A percentile compares a stretch with the other conserved stretches of the same genome.
phyloP scores from a whole-genome alignment of 2,113 vertebrate genomes.

The Brachionichthys hirsutus region DNA sequence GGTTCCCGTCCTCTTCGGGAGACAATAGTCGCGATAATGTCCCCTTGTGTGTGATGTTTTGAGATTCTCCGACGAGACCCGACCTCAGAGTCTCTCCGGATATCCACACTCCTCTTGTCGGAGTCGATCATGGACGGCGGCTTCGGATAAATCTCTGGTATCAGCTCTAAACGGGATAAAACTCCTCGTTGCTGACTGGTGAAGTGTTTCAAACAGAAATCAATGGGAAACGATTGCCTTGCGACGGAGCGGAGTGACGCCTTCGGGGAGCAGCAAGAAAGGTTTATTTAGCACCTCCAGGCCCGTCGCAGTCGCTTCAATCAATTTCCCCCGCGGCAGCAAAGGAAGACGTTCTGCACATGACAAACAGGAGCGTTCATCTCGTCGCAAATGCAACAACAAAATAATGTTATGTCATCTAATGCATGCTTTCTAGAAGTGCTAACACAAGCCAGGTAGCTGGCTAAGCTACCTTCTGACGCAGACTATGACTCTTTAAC shows the following conservation, averaged over 20 bases:
- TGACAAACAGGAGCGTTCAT: constrained; percentile 20
- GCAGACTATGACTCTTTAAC: no score
- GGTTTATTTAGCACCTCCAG: constrained; percentile 44
- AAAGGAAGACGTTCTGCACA: constrained; percentile 19
- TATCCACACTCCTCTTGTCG: no score
- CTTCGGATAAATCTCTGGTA: constrained; percentile 19
- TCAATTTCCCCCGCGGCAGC: constrained; percentile 47
- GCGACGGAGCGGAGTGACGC: constrained; percentile 29
- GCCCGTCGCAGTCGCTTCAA: constrained; percentile 39
- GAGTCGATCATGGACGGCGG: neutral
- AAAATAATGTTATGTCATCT: neutral
- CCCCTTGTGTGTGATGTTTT: no score
- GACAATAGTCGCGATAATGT: no score
- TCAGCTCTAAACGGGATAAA: constrained; percentile 30
- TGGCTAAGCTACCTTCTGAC: neutral
- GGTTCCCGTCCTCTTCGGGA: no score
- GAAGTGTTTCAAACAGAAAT: constrained; percentile 40
- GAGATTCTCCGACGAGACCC: no score
- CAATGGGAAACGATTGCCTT: constrained; percentile 45
- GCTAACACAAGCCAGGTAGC: neutral
- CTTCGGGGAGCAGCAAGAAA: constrained; percentile 42
- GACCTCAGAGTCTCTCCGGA: no score
- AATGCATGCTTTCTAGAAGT: neutral
- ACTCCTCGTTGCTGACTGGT: constrained; percentile 37
- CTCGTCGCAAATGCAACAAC: neutral